Evolutionary conservation across 2,888 invertebrate species (phyloP), one percentile per base, ranked within the genome.

Genomic region (Bugulina stolonifera): DNA sequence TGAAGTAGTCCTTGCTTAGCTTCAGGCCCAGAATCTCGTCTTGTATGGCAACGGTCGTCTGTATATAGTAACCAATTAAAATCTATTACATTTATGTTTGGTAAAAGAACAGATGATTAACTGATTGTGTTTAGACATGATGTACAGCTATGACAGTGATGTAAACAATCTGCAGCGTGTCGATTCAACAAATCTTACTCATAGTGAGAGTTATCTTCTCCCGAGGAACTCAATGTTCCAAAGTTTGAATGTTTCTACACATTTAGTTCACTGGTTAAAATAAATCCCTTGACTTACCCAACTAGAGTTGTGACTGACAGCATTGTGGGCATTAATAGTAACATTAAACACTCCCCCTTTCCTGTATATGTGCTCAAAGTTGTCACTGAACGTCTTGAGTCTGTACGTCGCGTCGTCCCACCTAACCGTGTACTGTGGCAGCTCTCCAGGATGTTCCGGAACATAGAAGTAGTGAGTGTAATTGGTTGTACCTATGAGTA

Each of bases 281-380:
- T n/a, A n/a, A n/a, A n/a, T n/a, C n/a, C n/a, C n/a, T n/a, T 10
- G 14, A 64, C 64, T 64, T 3, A 64, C 64, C 64, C 64, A 64
- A 32, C 27, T 64, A 10, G 14, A 10, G 25, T 64, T 22, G 5
- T 32, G 10, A 34, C 64, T 64, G 32, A 64, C 64, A 25, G 22
- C 64, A 64, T 64, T 64, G 25, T 25, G 22, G 10, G 64, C 64
- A 32, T 64, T 10, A 14, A 64, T 14, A 14, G 64, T 64, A 14
- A 32, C 64, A 32, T 64, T 64, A 32, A 25, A 64, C 10, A 64
- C 64, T 10, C 64, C 64, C 10, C 25, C 64, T 29, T 14, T 27
- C 14, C 25, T 1, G 32, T 32, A 64, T 2, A 34, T 32, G 27
- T 64, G 64, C 2, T 14, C 34, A 64, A 64, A 64, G 10, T 64